phyloP scores from a whole-genome alignment of 2,113 vertebrate genomes.

The Desmodus rotundus region DNA sequence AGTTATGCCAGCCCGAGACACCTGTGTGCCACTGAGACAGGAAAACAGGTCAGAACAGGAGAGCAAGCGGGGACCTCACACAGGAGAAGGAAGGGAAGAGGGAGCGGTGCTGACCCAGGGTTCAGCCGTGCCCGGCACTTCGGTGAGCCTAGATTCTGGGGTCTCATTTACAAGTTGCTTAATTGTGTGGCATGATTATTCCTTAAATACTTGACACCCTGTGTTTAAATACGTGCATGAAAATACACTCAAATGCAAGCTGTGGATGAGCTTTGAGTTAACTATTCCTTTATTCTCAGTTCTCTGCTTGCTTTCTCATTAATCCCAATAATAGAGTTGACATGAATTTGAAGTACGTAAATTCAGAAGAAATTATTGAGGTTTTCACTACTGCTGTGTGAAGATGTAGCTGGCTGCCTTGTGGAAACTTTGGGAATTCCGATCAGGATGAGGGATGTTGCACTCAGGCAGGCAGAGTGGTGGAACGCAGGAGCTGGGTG shows the following conservation, averaged over 20 bases:
- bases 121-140: background rate
- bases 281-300: conserved; percentile 12
- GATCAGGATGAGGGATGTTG: background rate
- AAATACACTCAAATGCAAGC: background rate
- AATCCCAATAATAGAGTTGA: conserved; percentile 11
- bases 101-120: background rate
- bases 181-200: background rate
- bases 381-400: background rate
- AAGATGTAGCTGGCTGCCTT: background rate
- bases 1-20: background rate
- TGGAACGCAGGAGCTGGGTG: background rate
- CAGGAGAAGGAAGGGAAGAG: background rate
- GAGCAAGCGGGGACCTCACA: background rate
- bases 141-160: background rate
- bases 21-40: background rate
- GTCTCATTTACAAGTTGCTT: background rate
- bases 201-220: background rate
- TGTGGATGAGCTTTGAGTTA: conserved; percentile 9
- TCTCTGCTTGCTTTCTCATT: conserved; percentile 35
- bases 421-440: background rate
- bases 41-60: background rate
- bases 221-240: background rate
- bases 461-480: background rate
- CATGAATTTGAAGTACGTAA: conserved; percentile 12
- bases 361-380: background rate